Base-by-base conservation (phyloP, 64 coral and sea anemone species). In the Acropora yongei region DNA sequence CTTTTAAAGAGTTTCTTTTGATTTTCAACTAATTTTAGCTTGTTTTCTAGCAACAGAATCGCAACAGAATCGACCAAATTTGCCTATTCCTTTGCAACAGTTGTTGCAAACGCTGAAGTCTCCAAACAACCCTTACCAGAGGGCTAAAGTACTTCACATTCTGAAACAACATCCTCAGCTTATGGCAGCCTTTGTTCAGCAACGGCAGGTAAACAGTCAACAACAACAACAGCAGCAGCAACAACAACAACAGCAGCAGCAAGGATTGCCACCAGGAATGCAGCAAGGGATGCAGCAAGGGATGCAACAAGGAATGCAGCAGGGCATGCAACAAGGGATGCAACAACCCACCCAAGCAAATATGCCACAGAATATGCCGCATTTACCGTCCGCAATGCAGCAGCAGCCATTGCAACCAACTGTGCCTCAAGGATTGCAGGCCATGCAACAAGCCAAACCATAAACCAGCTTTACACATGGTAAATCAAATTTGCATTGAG, bases 81-180 rank as follows among this genome's bases (percentile, higher is more conserved):
- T 96, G 57, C 92, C 92, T 63, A 61, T 92, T 61, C 88, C 95
- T 17, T 61, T 97, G 57, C 95, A 93, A 44, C 95, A 97, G n/a
- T 78, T 97, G 47, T 74, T 97, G 68, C 92, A 94, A 46, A 90
- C 83, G 4, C 57, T 97, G 4, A 94, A 91, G 41, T 78, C 84
- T 8, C 95, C 92, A 18, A 94, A 20, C 44, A 91, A 42, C 12
- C 95, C 92, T 1, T 86, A 90, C 20, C 95, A 97, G 55, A 83
- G 91, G 76, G 97, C 97, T 9, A 88, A 99, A 57, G 91, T 96
- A 13, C 65, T 99, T 78, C 89, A 83, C 44, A 99, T 99, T 84
- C 94, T 99, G 51, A 93, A 93, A 69, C 88, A 96, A 74, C 93
- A 99, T 88, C 97, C 97, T 16, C 97, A 96, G 41, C 78, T 99